These are phyloP conservation scores for Lysiphlebus fabarum DNA, from an alignment of 1,140 invertebrate species.

Conservation along the genomic window DNA sequence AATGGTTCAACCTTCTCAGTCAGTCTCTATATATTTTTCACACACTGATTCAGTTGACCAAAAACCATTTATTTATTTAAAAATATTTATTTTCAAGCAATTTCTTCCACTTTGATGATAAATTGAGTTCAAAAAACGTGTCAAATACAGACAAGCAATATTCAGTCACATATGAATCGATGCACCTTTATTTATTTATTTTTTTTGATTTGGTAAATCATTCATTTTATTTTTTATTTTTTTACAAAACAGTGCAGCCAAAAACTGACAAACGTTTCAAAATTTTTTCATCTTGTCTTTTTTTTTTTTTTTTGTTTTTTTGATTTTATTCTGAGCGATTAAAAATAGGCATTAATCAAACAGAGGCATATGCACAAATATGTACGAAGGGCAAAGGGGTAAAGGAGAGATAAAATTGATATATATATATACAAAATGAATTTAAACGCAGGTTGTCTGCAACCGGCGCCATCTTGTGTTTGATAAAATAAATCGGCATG, in stretches of 20 bases:
- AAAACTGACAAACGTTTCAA: constrained; percentile 17
- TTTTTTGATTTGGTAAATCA: no score
- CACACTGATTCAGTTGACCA: constrained; percentile 50
- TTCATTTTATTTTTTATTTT: no score
- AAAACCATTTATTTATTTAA: constrained; percentile 48
- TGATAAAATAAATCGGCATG: background rate
- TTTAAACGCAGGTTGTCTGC: constrained; percentile 15
- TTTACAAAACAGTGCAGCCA: background rate
- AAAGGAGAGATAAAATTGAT: no score
- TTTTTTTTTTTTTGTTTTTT: background rate
- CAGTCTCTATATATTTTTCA: background rate
- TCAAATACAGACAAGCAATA: no score
- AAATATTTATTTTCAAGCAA: background rate
- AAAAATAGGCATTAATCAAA: constrained; percentile 17
- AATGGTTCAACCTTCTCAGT: constrained; percentile 34
- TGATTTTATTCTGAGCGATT: background rate
- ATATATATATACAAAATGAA: constrained; percentile 3
- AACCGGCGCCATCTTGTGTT: constrained; percentile 30
- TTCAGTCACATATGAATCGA: no score
- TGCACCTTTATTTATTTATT: background rate
- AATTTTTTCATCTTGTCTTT: background rate
- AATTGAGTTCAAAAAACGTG: no score
- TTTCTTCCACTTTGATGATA: no score
- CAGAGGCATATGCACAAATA: constrained; percentile 42
- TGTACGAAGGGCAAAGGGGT: no score